Conservation (phyloP, 2,113 vertebrate genomes). For the Hoplias malabaricus region DNA sequence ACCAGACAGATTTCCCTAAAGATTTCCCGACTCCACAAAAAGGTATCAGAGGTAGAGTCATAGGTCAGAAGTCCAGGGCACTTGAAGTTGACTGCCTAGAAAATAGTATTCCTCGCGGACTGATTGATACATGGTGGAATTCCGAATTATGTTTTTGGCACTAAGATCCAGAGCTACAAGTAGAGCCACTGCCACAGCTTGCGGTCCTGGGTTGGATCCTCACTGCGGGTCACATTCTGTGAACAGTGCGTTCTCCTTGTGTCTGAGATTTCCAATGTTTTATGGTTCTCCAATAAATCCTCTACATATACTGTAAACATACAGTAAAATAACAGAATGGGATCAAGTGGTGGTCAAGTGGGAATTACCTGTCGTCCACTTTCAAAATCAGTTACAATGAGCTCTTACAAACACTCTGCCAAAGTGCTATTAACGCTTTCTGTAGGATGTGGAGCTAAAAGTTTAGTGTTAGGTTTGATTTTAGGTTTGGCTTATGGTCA, state of each 20-base stretch:
- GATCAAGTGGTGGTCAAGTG: neutral
- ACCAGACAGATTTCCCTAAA: too few species aligned
- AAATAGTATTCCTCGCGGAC: neutral
- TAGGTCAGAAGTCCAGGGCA: constrained; percentile 13
- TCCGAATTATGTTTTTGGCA: too few species aligned
- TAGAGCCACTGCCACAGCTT: too few species aligned
- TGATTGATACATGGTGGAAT: neutral
- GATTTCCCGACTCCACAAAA: constrained; percentile 10
- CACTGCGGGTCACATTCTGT: too few species aligned
- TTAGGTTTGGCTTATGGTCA: too few species aligned
- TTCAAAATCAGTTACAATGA: neutral
- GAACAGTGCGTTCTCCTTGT: too few species aligned
- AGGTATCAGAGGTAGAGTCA: neutral
- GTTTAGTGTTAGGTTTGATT: too few species aligned
- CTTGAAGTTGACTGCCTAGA: constrained; percentile 5
- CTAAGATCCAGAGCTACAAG: too few species aligned
- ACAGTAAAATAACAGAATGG: neutral
- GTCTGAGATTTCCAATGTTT: too few species aligned
- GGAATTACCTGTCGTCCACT: neutral
- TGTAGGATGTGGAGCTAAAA: too few species aligned
- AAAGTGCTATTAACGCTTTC: neutral
- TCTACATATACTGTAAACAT: neutral
- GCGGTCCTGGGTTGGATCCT: too few species aligned
- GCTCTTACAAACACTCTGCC: neutral
- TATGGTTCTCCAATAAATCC: neutral